Evolutionary conservation across 2,888 invertebrate genomes (phyloP).

Genomic region (Lacanobia wlatinum): DNA sequence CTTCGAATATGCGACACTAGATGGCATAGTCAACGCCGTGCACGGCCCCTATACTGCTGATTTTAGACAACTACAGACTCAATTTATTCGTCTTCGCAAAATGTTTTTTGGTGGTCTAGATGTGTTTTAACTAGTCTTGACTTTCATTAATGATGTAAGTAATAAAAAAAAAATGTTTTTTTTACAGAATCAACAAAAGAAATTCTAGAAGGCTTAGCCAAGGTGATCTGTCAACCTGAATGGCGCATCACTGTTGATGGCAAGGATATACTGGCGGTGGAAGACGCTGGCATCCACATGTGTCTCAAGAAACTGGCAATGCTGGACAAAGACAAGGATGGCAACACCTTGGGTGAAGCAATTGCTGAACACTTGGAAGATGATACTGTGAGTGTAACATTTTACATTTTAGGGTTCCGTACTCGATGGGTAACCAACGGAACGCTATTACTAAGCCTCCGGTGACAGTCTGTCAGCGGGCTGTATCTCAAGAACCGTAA

Average conservation of each 20-base stretch:
- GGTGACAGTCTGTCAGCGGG: too few species aligned
- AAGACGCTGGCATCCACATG: constrained; percentile 94
- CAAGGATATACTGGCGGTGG: constrained; percentile 90
- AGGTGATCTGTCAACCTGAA: constrained; percentile 83
- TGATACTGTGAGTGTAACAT: constrained; percentile 87
- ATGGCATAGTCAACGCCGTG: too few species aligned
- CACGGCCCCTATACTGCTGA: too few species aligned
- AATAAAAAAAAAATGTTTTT: not conserved
- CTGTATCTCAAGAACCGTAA: too few species aligned
- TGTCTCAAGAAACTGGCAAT: constrained; percentile 94
- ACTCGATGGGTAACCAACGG: too few species aligned
- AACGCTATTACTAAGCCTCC: too few species aligned
- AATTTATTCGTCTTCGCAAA: too few species aligned
- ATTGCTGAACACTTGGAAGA: constrained; percentile 89
- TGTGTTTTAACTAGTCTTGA: too few species aligned
- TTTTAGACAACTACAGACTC: too few species aligned
- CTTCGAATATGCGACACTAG: too few species aligned
- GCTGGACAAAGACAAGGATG: constrained; percentile 90
- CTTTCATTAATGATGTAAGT: too few species aligned
- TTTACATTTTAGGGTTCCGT: not conserved
- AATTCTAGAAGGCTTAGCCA: constrained; percentile 78
- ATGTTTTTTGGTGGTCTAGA: too few species aligned
- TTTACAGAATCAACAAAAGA: constrained; percentile 75
- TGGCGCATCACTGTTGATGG: constrained; percentile 90
- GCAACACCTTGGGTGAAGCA: constrained; percentile 90